Evolutionary conservation across 2,888 invertebrate genomes (phyloP).

Genomic region (Brenthis daphne): DNA sequence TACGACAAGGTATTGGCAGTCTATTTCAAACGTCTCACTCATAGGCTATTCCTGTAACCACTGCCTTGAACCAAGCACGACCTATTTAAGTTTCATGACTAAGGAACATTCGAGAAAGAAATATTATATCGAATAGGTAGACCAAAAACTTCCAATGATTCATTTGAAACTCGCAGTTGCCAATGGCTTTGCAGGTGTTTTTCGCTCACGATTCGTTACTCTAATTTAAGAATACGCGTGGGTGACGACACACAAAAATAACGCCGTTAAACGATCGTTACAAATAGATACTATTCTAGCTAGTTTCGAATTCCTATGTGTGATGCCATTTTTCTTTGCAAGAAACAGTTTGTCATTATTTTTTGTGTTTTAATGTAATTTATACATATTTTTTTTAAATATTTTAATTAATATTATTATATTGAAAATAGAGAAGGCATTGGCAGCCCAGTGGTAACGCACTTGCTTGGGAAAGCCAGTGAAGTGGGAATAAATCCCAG

Average conservation of each 20-base stretch:
- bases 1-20: slow-evolving; percentile 54
- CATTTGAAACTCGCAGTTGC: slow-evolving; percentile 18
- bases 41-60: slow-evolving; percentile 64
- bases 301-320: background rate
- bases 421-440: too few relatives aligned
- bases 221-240: slow-evolving; percentile 30
- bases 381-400: too few relatives aligned
- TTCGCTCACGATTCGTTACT: slow-evolving; percentile 26
- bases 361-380: too few relatives aligned
- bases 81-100: slow-evolving; percentile 66
- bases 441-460: too few relatives aligned
- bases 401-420: too few relatives aligned
- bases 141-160: slow-evolving; percentile 33
- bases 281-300: slow-evolving; percentile 34
- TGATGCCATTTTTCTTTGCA: background rate
- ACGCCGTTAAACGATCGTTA: slow-evolving; percentile 36
- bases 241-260: slow-evolving; percentile 21
- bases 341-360: too few relatives aligned
- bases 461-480: too few relatives aligned
- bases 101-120: slow-evolving; percentile 53
- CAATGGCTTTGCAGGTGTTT: slow-evolving; percentile 30
- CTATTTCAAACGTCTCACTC: slow-evolving; percentile 70
- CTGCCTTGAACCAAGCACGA: slow-evolving; percentile 75
- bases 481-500: too few relatives aligned
- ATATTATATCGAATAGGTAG: slow-evolving; percentile 17